Percentiles rank a stretch among this genome's conserved stretches.
Conservation (phyloP, 2,888 invertebrate genomes). For the Andrena flavipes region DNA sequence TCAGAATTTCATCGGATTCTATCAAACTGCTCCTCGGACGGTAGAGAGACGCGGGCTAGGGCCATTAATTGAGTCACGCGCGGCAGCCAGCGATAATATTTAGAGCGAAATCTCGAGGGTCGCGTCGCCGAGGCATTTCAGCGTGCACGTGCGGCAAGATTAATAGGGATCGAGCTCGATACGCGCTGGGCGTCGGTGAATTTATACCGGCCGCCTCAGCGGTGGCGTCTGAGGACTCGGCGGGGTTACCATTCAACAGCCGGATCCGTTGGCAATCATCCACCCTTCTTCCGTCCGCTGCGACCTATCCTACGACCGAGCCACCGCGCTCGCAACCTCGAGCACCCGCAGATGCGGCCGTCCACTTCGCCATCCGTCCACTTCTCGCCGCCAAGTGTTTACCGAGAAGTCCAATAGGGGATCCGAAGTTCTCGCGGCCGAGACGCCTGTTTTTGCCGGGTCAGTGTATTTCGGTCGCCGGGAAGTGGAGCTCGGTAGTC, state of each 20-base stretch:
- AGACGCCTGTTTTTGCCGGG: background rate
- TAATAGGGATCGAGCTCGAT: background rate
- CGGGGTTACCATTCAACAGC: no score
- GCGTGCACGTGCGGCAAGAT: slow-evolving; percentile 7
- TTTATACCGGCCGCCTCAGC: background rate
- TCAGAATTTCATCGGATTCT: background rate
- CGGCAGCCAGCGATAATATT: slow-evolving; percentile 4
- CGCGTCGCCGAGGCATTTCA: background rate
- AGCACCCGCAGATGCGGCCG: background rate
- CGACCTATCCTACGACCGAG: no score
- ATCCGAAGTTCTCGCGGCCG: background rate
- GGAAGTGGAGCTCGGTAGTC: background rate
- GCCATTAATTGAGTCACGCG: background rate
- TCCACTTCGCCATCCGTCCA: background rate
- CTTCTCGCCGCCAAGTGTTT: background rate
- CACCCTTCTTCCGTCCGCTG: no score
- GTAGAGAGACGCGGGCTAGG: background rate
- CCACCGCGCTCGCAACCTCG: no score
- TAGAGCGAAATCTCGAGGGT: background rate
- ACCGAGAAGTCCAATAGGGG: background rate
- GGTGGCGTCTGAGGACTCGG: no score
- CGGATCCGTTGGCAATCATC: no score
- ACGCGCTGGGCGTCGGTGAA: background rate
- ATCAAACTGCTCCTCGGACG: background rate
- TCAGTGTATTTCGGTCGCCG: background rate